A percentile compares a stretch with the other conserved stretches of the same genome.
These are phyloP conservation scores for Asarcornis scutulata DNA, from an alignment of 2,113 vertebrate species.

Conservation along the genomic window DNA sequence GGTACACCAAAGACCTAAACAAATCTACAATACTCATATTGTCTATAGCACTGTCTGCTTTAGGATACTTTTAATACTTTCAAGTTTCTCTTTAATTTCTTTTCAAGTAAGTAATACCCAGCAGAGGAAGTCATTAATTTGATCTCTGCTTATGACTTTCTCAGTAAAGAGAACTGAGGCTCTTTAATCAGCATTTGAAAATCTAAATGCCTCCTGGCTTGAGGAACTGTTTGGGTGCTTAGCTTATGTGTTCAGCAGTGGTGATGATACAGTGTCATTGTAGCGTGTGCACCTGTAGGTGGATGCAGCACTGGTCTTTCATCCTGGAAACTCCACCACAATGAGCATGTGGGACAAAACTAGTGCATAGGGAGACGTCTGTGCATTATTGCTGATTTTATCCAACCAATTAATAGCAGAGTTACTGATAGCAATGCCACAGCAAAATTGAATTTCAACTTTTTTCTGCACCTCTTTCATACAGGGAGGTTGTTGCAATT, in stretches of 20 bases:
- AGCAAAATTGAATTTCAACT: background rate
- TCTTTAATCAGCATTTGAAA: background rate
- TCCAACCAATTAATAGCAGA: background rate
- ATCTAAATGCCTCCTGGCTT: background rate
- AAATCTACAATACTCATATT: background rate
- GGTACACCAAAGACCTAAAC: background rate
- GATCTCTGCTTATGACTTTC: background rate
- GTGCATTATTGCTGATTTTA: background rate
- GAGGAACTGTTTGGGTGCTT: background rate
- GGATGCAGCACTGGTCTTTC: background rate
- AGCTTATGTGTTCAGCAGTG: background rate
- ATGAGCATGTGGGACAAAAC: background rate
- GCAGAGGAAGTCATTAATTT: background rate
- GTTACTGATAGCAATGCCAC: background rate
- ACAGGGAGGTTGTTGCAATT: background rate
- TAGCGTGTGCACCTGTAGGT: background rate
- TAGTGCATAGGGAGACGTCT: rapidly evolving
- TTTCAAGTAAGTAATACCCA: background rate
- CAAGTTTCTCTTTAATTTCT: background rate
- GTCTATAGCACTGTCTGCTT: background rate
- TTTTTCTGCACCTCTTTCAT: background rate
- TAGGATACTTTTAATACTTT: background rate
- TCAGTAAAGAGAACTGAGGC: background rate
- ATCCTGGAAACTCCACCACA: background rate
- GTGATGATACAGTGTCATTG: rapidly evolving